phyloP scores from a whole-genome alignment of 2,113 vertebrate species.

The Neoarius graeffei region DNA sequence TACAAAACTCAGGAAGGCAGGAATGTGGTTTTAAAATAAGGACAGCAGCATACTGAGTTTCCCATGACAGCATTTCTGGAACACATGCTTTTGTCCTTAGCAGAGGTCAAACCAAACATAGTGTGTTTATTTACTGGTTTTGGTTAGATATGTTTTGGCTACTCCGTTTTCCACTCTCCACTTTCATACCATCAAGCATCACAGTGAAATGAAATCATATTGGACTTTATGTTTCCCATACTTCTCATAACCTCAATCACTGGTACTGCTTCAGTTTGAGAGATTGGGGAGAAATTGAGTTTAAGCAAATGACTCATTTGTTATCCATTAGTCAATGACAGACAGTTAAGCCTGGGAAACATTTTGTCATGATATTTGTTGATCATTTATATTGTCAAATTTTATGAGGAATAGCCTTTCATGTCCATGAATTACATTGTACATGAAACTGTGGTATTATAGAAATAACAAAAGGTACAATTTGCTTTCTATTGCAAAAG shows the following conservation, averaged over 20 bases:
- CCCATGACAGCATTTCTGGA: not conserved
- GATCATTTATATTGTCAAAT: not conserved
- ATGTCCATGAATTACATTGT: not conserved
- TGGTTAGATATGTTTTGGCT: constrained; percentile 21
- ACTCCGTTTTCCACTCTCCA: constrained; percentile 1
- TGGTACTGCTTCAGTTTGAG: not conserved
- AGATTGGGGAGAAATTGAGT: not conserved
- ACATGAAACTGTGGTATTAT: too few species aligned
- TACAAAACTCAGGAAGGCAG: not conserved
- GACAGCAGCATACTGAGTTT: not conserved
- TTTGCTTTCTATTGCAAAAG: not conserved
- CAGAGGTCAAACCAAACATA: constrained; percentile 17
- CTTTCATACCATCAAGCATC: constrained; percentile 29
- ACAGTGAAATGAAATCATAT: constrained; percentile 8
- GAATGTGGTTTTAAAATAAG: constrained; percentile 10
- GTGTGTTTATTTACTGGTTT: constrained; percentile 28
- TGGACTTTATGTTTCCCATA: not conserved
- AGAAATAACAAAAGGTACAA: not conserved
- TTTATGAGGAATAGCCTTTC: not conserved
- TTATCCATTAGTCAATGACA: not conserved
- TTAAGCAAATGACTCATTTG: constrained; percentile 2
- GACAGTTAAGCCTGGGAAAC: not conserved
- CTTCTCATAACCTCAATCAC: not conserved
- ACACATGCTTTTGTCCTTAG: not conserved
- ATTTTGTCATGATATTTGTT: not conserved